phyloP scores from a whole-genome alignment of 2,888 invertebrate species.

The Leucozona laternaria region DNA sequence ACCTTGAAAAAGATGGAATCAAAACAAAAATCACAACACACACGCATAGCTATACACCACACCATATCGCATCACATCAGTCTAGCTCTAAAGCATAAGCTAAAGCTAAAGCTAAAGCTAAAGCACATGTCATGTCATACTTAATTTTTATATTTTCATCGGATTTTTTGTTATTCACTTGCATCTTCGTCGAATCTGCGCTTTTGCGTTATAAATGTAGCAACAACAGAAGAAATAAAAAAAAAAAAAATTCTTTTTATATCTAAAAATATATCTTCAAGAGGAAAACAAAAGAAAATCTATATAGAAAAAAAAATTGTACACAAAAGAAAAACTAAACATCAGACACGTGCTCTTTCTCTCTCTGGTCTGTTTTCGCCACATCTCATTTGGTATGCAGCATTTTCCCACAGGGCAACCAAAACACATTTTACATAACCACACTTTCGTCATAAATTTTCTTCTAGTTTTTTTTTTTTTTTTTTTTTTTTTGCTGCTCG shows the following conservation, averaged over 20 bases:
- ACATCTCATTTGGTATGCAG: conserved; percentile 61
- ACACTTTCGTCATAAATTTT: conserved; percentile 35
- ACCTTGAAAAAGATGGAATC: conserved; percentile 65
- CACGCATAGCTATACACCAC: conserved; percentile 16
- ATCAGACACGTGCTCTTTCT: conserved; percentile 63
- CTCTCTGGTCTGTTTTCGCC: neutral
- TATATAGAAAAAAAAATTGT: conserved; percentile 20
- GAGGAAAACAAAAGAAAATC: conserved; percentile 60
- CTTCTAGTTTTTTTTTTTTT: too few relatives aligned
- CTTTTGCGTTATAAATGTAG: conserved; percentile 12
- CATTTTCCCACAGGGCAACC: conserved; percentile 58
- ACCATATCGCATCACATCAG: neutral
- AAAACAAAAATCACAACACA: conserved; percentile 61
- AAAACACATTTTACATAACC: conserved; percentile 60
- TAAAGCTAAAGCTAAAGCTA: too few relatives aligned
- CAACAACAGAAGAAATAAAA: neutral
- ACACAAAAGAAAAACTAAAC: conserved; percentile 22
- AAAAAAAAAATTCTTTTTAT: conserved; percentile 59
- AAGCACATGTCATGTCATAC: conserved; percentile 67
- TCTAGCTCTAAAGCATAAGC: conserved; percentile 2
- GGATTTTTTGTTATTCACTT: conserved; percentile 31
- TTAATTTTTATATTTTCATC: conserved; percentile 55
- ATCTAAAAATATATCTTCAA: conserved; percentile 48
- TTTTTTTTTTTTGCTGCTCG: neutral
- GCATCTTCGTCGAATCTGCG: conserved; percentile 12